Evolutionary conservation across 2,797 vertebrate genomes (phyloP).

Genomic region (Psittacula derbiana): DNA sequence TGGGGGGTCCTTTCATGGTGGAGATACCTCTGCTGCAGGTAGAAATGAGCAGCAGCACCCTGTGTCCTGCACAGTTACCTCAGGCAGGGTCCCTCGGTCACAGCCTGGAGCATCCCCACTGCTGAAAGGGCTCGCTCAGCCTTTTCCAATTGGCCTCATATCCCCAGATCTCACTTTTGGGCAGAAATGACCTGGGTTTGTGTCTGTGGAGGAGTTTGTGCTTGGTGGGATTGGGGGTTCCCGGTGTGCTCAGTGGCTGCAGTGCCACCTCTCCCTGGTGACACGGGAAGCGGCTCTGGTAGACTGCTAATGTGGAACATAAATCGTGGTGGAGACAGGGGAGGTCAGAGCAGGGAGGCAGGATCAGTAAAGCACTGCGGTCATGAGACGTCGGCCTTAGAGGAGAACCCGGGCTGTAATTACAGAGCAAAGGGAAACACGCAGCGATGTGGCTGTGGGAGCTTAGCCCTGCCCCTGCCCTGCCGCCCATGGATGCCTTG

Average conservation of each 20-base stretch:
- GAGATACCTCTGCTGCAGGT: not conserved
- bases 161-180: not conserved
- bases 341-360: constrained; percentile 82
- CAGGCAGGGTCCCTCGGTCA: not conserved
- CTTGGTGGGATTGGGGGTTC: not conserved
- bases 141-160: rapidly evolving
- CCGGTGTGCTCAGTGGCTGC: rapidly evolving
- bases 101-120: rapidly evolving
- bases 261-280: not conserved
- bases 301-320: constrained; percentile 73
- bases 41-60: not conserved
- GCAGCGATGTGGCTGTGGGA: not conserved
- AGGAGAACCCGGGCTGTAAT: not conserved
- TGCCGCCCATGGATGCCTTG: not conserved
- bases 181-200: rapidly evolving
- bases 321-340: constrained; percentile 81
- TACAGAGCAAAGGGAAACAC: not conserved
- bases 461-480: not conserved
- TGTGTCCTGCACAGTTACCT: rapidly evolving
- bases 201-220: not conserved
- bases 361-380: constrained; percentile 83
- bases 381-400: constrained; percentile 24
- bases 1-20: rapidly evolving
- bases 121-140: not conserved
- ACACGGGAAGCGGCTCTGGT: constrained; percentile 62